Evolutionary conservation across 2,888 invertebrate species (phyloP), one percentile per base, ranked within the genome.

Genomic region (Amphiduros pacificus): DNA sequence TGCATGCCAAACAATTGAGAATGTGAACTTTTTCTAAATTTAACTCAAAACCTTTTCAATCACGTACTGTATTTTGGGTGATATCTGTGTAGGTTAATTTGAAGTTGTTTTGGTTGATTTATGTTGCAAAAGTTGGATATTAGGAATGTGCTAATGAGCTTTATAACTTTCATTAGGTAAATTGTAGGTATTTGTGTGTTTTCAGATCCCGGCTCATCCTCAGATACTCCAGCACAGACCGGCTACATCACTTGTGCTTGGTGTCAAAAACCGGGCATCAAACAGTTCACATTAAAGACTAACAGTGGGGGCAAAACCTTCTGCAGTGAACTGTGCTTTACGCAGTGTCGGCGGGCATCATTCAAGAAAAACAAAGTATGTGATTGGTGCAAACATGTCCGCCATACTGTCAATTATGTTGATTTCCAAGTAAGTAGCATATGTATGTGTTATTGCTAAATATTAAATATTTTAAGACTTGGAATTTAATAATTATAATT

Each of bases 301-400:
- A 77, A 76, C 1, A 77, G 74, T 29, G 81, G 79, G 5, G 70
- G 71, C 36, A 81, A 80, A 67, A 80, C 81, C 1, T 91, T 91
- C 81, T 94, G 94, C 78, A 93, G 93, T 0, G 94, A 94, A 83
- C 86, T 92, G 41, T 94, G 94, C 62, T 66, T 66, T 57, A 64
- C 93, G 93, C 93, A 58, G 58, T 93, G 93, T 50, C 86, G 93
- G 51, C 86, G 93, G 26, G 93, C 94, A 1, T 92, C 91, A 72
- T 94, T 94, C 83, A 94, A 94, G 84, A 89, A 91, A 70, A 92
- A 92, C 67, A 92, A 92, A 84, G 66, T 93, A 2, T 94, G 94
- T 80, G 94, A 94, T 81, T 94, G 94, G 94, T 94, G 94, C 82
- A 87, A 92, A 63, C 93, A 94, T 76, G 90, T 94, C 3, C 85